Conservation (phyloP, 2,888 invertebrate species). For the Thereva unica region DNA sequence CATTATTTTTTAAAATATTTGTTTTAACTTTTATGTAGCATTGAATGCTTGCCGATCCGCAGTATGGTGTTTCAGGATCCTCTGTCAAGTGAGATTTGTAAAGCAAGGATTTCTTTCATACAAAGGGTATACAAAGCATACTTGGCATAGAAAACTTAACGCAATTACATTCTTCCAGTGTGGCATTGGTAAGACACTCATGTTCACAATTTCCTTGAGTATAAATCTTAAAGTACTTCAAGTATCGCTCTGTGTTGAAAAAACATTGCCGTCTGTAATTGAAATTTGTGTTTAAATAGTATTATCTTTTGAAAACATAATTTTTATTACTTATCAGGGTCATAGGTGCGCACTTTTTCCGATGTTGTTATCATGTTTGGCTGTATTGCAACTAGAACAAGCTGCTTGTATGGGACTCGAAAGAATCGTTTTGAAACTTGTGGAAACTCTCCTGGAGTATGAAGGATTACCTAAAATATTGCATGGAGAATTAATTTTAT, state of each 20-base stretch:
- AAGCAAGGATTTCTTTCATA: not conserved
- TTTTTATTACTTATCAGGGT: conserved; percentile 12
- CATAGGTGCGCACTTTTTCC: conserved; percentile 1
- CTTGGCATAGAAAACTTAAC: conserved; percentile 69
- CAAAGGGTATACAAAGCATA: conserved; percentile 47
- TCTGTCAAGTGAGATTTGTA: not conserved
- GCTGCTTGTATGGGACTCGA: conserved; percentile 66
- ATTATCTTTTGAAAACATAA: not conserved
- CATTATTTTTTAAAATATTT: conserved; percentile 8
- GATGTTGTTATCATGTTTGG: conserved; percentile 70
- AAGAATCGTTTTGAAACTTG: conserved; percentile 67
- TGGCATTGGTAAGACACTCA: conserved; percentile 68
- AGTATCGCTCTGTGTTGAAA: conserved; percentile 64
- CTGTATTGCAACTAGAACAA: conserved; percentile 66
- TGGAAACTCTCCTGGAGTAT: conserved; percentile 68
- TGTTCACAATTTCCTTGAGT: conserved; percentile 70
- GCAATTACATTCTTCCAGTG: conserved; percentile 63
- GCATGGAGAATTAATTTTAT: conserved; percentile 49
- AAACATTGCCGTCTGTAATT: conserved; percentile 64
- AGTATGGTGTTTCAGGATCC: not conserved
- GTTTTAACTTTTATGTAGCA: conserved; percentile 17
- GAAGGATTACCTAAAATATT: conserved; percentile 62
- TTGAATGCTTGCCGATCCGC: not conserved
- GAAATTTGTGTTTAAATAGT: not conserved
- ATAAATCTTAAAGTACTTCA: conserved; percentile 66